phyloP scores from a whole-genome alignment of 1,140 invertebrate species.

The Nephotettix cincticeps region DNA sequence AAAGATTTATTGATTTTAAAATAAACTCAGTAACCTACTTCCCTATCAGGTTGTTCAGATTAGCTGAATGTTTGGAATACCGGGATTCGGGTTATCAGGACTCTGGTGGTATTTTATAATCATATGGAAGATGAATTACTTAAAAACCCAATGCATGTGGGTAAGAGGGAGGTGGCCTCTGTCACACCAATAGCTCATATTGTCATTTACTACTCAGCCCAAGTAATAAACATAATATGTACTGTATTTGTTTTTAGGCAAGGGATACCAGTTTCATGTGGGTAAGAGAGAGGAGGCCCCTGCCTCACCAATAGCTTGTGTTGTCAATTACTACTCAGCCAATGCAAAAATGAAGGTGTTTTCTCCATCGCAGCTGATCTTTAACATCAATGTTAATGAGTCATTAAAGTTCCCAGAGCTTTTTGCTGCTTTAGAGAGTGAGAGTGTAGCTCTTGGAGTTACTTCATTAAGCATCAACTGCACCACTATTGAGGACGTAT shows the following conservation, averaged over 20 bases:
- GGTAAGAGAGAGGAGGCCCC: background rate
- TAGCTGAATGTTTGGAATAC: too few relatives aligned
- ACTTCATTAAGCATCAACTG: conserved; percentile 57
- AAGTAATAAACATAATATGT: background rate
- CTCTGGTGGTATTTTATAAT: too few relatives aligned
- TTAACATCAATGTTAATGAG: conserved; percentile 26
- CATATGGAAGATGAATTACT: too few relatives aligned
- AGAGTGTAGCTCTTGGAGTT: conserved; percentile 52
- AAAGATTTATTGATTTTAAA: too few relatives aligned
- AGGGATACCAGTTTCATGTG: background rate
- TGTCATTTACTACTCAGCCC: background rate
- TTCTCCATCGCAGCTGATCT: too few relatives aligned
- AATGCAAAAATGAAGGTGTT: too few relatives aligned
- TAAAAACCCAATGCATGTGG: too few relatives aligned
- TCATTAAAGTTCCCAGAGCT: conserved; percentile 47
- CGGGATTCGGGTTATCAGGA: too few relatives aligned
- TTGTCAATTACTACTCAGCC: background rate
- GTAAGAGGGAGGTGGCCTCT: too few relatives aligned
- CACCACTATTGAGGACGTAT: conserved; percentile 69
- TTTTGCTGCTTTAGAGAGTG: conserved; percentile 54
- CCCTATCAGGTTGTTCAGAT: too few relatives aligned
- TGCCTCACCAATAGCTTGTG: background rate
- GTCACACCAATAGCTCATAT: background rate
- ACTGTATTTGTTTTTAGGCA: background rate
- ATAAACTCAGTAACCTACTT: too few relatives aligned